Percentiles rank a stretch among this genome's conserved stretches.
Evolutionary conservation across 2,797 vertebrate species (phyloP).

Genomic region (Synanceia verrucosa): DNA sequence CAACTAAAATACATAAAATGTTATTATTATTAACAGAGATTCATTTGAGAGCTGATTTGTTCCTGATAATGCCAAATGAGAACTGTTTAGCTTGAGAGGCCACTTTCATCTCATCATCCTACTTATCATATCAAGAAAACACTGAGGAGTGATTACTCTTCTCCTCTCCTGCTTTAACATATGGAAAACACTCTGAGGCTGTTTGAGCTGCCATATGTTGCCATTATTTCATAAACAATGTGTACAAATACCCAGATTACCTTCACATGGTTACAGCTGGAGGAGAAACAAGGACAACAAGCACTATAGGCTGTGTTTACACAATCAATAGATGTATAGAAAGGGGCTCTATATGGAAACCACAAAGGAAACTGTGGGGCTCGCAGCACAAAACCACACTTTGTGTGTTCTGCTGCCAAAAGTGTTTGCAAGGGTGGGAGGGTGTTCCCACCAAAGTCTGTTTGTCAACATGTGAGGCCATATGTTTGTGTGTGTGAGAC

Average conservation of each 20-base stretch:
- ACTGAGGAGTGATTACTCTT: background rate
- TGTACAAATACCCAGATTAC: constrained; percentile 48
- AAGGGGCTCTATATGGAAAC: constrained; percentile 34
- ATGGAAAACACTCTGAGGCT: constrained; percentile 42
- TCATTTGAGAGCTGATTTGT: constrained; percentile 11
- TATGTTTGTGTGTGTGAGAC: constrained; percentile 62
- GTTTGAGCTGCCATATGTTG: constrained; percentile 55
- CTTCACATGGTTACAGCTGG: constrained; percentile 29
- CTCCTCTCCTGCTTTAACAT: constrained; percentile 26
- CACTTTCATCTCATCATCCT: constrained; percentile 6
- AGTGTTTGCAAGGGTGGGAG: constrained; percentile 35
- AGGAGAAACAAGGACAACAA: constrained; percentile 45
- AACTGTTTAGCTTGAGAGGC: constrained; percentile 19
- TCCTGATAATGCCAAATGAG: constrained; percentile 6
- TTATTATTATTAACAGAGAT: background rate
- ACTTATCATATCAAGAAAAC: constrained; percentile 42
- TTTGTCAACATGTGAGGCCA: constrained; percentile 72
- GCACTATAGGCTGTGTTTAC: constrained; percentile 46
- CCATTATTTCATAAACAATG: constrained; percentile 55
- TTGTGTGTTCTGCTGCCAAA: constrained; percentile 69
- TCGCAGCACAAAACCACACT: constrained; percentile 31
- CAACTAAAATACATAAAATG: constrained; percentile 7
- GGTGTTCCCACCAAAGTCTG: constrained; percentile 54
- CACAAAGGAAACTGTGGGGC: constrained; percentile 42
- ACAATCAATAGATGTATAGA: constrained; percentile 44